Base-by-base conservation (phyloP, 2,888 invertebrate genomes). In the Stenichneumon culpator region DNA sequence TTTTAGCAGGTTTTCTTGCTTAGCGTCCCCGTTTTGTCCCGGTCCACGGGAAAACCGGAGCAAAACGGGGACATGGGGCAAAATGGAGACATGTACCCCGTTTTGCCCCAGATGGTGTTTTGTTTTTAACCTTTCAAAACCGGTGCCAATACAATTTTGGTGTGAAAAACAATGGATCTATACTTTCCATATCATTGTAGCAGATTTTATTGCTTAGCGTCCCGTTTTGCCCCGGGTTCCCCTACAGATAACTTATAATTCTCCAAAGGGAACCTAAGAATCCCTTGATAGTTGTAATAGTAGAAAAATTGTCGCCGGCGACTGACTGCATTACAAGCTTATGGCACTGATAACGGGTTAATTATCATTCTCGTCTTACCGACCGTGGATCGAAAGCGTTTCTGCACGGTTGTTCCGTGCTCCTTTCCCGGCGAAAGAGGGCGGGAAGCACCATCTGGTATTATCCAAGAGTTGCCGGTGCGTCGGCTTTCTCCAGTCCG, bases 381-480 rank as follows among this genome's bases (percentile, higher is more conserved):
- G 86, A 86, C 87, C 9, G 87, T 63, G 25, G 87, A 84, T 87
- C 82, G 78, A 77, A 44, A 69, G 70, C 82, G 52, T 85, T 52
- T 77, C 85, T 85, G 79, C 63, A 28, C 79, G 60, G 67, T 60
- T 19, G 47, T 65, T 16, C 72, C 54, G 60, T 19, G 25, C 25
- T 63, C 36, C 54, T 63, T 19, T n/a, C 7, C 57, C 25, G 16
- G 84, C 79, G 50, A 28, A 65, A 69, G 57, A 73, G 65, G 80
- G 83, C 70, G 16, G 52, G 54, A 81, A 84, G 86, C 81, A 86
- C 65, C 85, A 86, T 88, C 87, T 86, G 88, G 87, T 83, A 89
- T 89, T 89, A 87, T 81, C 85, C 52, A 80, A 72, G 83, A 77
- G 87, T 89, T 82, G 86, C 86, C 88, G 77, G 57, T 36, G 57